Base-by-base conservation (phyloP, 2,113 vertebrate genomes). In the Eira barbara region DNA sequence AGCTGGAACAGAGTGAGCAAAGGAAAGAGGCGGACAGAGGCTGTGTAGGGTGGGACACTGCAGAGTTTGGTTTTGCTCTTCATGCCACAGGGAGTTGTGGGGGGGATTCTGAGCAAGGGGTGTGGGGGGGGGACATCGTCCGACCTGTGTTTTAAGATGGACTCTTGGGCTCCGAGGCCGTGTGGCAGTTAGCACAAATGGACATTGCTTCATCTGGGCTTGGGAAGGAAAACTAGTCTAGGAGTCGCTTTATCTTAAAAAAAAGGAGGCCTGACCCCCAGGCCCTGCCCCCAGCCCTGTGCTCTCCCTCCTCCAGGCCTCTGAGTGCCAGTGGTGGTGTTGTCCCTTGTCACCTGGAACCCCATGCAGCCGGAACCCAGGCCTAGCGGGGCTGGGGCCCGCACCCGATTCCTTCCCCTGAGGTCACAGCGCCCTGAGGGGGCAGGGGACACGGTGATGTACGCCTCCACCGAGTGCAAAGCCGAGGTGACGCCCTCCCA, bases 401-500 rank as follows among this genome's bases (percentile, higher is more conserved):
- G 27, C 83, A 95, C 92, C 71, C 67, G 92, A 87, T 98, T 97
- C 79, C 91, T 97, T 86, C 97, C 98, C 87, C 82, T 97, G 94
- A 57, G 34, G 42, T 95, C 98, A n/a, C 86, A 97, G 96, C 90
- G 92, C 97, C 96, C 97, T 0, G 67, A 92, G 94, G 96, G 95
- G 55, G 49, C 95, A 1, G 96, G 97, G 84, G 94, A 97, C 96
- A 31, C 96, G 55, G 98, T 96, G 97, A 98, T 98, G 98, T 98
- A 98, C 34, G 98, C 98, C 36, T 97, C 97, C 76, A 99, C 99
- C 3, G 99, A 99, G 98, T 99, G 99, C 99, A 99, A 99, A 97
- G 99, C 99, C 47, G 99, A 99, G 99, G 99, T 99, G 98, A 99
- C 99, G 5, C 99, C 99, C 4, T 99, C 99, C 1, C 99, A 98